A percentile compares a stretch with the other conserved stretches of the same genome.
These are phyloP conservation scores for Sylvietta virens DNA, from an alignment of 2,113 vertebrate species.

Conservation along the genomic window DNA sequence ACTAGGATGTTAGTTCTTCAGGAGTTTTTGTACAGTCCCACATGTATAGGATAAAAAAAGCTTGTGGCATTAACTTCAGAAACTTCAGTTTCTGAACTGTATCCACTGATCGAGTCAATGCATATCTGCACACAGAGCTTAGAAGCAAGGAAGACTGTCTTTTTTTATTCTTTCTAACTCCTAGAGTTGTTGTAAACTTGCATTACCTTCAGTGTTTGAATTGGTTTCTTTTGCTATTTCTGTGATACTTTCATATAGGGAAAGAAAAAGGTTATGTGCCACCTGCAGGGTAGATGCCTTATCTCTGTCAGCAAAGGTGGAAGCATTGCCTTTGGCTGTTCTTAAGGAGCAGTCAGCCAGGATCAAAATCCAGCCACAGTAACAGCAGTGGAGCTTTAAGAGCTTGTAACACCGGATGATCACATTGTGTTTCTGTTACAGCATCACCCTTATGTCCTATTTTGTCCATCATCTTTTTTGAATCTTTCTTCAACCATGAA, in stretches of 20 bases:
- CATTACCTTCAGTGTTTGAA: background rate
- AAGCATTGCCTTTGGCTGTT: background rate
- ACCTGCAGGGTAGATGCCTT: background rate
- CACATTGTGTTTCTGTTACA: background rate
- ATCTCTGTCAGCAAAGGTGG: background rate
- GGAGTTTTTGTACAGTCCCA: background rate
- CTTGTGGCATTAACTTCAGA: background rate
- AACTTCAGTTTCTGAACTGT: background rate
- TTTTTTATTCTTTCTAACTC: background rate
- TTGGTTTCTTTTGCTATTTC: background rate
- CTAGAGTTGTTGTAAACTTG: background rate
- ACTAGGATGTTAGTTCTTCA: background rate
- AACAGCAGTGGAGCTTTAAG: background rate
- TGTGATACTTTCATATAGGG: background rate
- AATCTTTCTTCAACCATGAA: background rate
- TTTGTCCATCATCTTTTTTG: background rate
- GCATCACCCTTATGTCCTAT: background rate
- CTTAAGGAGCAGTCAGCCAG: background rate
- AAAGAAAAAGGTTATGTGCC: background rate
- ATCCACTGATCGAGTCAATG: rapidly evolving
- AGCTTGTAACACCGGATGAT: background rate
- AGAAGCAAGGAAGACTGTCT: background rate
- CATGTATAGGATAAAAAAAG: background rate
- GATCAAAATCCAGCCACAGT: background rate
- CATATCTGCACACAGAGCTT: background rate